Base-by-base conservation (phyloP, 2,888 invertebrate genomes). In the Phyllotreta cruciferae region DNA sequence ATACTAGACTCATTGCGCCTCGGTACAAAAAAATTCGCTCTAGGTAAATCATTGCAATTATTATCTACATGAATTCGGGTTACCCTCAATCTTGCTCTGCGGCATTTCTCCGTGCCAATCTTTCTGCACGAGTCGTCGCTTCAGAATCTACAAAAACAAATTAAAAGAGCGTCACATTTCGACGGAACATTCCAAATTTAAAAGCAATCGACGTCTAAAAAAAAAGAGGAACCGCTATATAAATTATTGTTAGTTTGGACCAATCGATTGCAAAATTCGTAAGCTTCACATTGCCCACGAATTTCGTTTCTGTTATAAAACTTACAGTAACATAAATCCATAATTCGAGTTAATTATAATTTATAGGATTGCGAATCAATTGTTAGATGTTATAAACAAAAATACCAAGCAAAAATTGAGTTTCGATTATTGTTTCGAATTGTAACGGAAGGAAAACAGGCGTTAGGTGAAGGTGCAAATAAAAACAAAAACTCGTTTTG, bases 61-160 rank as follows among this genome's bases (percentile, higher is more conserved):
- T 45, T 45, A 49, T 66, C 58, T 58, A 41, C 38, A 58, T 56
- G 60, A 65, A 37, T 14, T 56, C 52, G n/a, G 47, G 49, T 65
- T 63, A 56, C 34, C 38, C 55, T 58, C 74, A 77, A 71, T 75
- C 75, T 62, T 74, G 74, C 52, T 69, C 72, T 42, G 71, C 67
- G 49, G 73, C 71, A 57, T 74, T 77, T 63, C 75, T 73, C 58
- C 76, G 77, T 57, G 77, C 73, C 67, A 74, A 69, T 42, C 76
- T 73, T 66, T 78, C 78, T 37, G 75, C 74, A 62, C 77, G 72
- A 68, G 77, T 61, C 53, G 74, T 62, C 44, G 73, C 60, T 57
- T 74, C 74, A 66, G 71, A 70, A 75, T 73, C 75, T 76, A 75
- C 62, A 76, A 75, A 71, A 71, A 71, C 55, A 54, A 47, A 50